These are phyloP conservation scores for Cheilosia variabilis DNA, from an alignment of 2,888 invertebrate species.

Conservation along the genomic window DNA sequence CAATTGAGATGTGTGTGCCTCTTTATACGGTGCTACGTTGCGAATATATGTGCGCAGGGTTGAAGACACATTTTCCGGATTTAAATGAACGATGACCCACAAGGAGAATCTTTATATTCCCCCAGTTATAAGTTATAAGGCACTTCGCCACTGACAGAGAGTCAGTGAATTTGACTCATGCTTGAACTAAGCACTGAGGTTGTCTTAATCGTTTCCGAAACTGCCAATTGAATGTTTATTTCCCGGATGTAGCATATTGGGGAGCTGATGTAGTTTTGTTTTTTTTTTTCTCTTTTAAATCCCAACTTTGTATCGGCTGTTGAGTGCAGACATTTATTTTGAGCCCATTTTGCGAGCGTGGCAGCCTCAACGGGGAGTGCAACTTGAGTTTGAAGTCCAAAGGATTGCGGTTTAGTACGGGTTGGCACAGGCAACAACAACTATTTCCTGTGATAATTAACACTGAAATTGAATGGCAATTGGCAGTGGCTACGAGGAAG, in stretches of 20 bases:
- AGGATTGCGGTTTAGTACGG: slow-evolving; percentile 22
- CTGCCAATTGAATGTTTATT: slow-evolving; percentile 48
- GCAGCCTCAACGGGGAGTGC: slow-evolving; percentile 3
- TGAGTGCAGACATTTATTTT: slow-evolving; percentile 25
- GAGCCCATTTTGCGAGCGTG: not conserved
- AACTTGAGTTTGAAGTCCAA: slow-evolving; percentile 34
- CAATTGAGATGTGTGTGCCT: slow-evolving; percentile 49
- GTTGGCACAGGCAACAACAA: slow-evolving; percentile 6
- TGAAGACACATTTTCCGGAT: slow-evolving; percentile 30
- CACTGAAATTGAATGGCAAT: not conserved
- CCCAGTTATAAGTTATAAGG: slow-evolving; percentile 9
- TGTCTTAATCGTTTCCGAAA: slow-evolving; percentile 17
- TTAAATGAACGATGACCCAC: slow-evolving; percentile 42
- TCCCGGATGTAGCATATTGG: slow-evolving; percentile 1
- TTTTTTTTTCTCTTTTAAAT: no score
- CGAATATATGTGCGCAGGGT: slow-evolving; percentile 11
- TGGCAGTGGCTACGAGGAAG: no score
- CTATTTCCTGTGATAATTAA: slow-evolving; percentile 26
- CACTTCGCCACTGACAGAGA: not conserved
- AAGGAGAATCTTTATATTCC: slow-evolving; percentile 13
- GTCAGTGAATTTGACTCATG: slow-evolving; percentile 19
- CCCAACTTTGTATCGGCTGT: slow-evolving; percentile 45
- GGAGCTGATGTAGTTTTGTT: not conserved
- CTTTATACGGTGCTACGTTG: slow-evolving; percentile 31
- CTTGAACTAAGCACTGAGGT: slow-evolving; percentile 14